Evolutionary conservation across 2,888 invertebrate species (phyloP), one percentile per base, ranked within the genome.

Genomic region (Heliconius hortense): DNA sequence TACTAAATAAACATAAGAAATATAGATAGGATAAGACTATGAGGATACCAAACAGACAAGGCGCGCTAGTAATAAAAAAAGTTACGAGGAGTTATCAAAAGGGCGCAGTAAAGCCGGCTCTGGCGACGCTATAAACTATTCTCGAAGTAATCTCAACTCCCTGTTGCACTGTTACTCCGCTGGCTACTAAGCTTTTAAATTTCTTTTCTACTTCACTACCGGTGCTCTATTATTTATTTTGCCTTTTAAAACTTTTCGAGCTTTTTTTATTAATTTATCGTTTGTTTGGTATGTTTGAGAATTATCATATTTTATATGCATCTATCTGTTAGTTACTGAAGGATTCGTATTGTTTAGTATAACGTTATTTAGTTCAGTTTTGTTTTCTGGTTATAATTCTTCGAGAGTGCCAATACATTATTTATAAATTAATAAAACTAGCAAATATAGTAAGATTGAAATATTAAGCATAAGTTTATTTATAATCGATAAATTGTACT

Each of bases 61-160:
- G 87, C 86, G 84, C 86, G 87, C 84, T 84, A 82, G 84, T 86
- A 87, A 86, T 90, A 90, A 90, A 90, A n/a, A 90, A 87, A 86
- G 86, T 90, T 89, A 90, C 88, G 89, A 90, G 86, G 85, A 89
- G 88, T 89, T 89, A 90, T 89, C 89, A 90, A 90, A 89, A 87
- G 89, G 88, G 87, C 86, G 87, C 86, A 85, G 84, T 87, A 89
- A 90, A 89, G 82, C 83, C 84, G 84, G 83, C 86, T 86, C 82
- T 82, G 84, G 82, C 84, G 82, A 81, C 82, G 86, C 86, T 82
- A 85, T 89, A 88, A 89, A 88, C 85, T 87, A 87, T 80, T 86
- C 86, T 84, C 82, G 82, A 82, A 71, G 70, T 79, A 82, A 77
- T 75, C 72, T 78, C 43, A 79, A 75, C 68, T 79, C 76, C 77